Evolutionary conservation across 1,140 invertebrate genomes (phyloP).

Genomic region (Berghia stephanieae): DNA sequence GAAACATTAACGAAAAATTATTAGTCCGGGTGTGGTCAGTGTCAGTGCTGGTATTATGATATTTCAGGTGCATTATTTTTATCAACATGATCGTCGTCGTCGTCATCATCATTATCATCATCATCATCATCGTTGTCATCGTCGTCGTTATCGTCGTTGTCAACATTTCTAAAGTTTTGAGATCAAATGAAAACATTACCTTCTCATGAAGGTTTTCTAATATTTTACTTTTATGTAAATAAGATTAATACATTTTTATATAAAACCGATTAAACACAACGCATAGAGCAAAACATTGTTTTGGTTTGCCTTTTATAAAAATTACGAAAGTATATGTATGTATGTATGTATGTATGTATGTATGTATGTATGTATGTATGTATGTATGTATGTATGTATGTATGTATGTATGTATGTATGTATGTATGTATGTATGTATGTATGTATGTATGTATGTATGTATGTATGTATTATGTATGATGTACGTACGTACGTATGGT

Average conservation of each 20-base stretch:
- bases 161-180: no score
- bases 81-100: background rate
- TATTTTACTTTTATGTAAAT: no score
- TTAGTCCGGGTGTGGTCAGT: background rate
- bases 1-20: no score
- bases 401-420: conserved; percentile 19
- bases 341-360: background rate
- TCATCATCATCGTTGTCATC: background rate
- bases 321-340: background rate
- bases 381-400: background rate
- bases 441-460: conserved; percentile 28
- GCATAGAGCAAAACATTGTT: no score
- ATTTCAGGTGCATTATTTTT: background rate
- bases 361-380: background rate
- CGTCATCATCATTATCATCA: background rate
- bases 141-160: background rate
- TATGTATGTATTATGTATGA: no score
- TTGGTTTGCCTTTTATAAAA: no score
- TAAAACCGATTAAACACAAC: no score
- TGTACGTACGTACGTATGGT: no score
- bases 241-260: no score
- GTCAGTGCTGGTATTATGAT: background rate
- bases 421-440: conserved; percentile 20
- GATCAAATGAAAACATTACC: no score
- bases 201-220: no score